These are phyloP conservation scores for Amphibalanus amphitrite DNA, from an alignment of 1,140 invertebrate genomes.

Conservation along the genomic window DNA sequence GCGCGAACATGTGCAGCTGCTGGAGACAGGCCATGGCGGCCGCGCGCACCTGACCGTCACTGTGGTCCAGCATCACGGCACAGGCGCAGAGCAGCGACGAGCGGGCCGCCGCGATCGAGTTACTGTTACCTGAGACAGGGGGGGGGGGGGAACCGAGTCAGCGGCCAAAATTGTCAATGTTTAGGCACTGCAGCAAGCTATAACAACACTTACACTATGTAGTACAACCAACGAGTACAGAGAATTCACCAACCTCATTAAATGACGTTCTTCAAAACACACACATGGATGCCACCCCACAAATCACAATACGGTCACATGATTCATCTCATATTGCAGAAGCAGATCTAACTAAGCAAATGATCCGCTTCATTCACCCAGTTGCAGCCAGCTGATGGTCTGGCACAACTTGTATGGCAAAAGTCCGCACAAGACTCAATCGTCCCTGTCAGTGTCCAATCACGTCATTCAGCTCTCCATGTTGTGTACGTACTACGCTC, in stretches of 20 bases:
- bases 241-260: background rate
- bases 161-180: background rate
- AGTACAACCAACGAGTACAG: background rate
- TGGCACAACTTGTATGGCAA: too few relatives aligned
- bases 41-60: constrained; percentile 75
- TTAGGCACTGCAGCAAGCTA: background rate
- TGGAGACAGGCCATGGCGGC: constrained; percentile 92
- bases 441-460: too few relatives aligned
- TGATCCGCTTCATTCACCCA: too few relatives aligned
- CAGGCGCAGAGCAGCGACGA: constrained; percentile 37
- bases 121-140: constrained; percentile 12
- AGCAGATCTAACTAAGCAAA: too few relatives aligned
- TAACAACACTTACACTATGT: constrained; percentile 3
- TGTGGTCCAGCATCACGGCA: constrained; percentile 81
- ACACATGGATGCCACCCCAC: constrained; percentile 5
- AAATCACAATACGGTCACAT: constrained; percentile 3
- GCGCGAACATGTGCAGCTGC: constrained; percentile 93
- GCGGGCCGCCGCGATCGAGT: constrained; percentile 21
- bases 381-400: too few relatives aligned
- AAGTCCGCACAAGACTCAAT: too few relatives aligned
- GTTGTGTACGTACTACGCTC: too few relatives aligned
- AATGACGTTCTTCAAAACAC: too few relatives aligned
- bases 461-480: too few relatives aligned
- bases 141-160: background rate
- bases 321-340: too few relatives aligned